These are phyloP conservation scores for Cottus gobio DNA, from an alignment of 2,113 vertebrate species.

Conservation along the genomic window DNA sequence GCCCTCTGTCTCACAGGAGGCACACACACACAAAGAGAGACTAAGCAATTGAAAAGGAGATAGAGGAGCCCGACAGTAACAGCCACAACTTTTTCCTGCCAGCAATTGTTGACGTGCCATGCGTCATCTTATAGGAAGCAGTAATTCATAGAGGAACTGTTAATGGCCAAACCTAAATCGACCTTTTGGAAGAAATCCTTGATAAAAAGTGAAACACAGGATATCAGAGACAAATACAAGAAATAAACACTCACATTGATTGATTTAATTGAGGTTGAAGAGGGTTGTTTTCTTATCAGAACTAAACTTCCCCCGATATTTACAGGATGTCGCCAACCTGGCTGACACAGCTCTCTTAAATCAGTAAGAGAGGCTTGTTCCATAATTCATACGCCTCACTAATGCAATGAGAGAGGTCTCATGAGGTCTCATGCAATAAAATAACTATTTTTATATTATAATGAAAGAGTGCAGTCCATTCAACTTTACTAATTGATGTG, in stretches of 20 bases:
- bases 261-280: slow-evolving; percentile 49
- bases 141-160: slow-evolving; percentile 68
- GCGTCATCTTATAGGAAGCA: slow-evolving; percentile 71
- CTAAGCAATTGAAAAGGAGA: slow-evolving; percentile 35
- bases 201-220: slow-evolving; percentile 71
- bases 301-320: slow-evolving; percentile 10
- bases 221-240: slow-evolving; percentile 55
- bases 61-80: slow-evolving; percentile 47
- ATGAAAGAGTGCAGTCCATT: not conserved
- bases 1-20: slow-evolving; percentile 54
- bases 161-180: slow-evolving; percentile 46
- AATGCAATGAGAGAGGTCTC: not conserved
- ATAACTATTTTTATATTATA: not conserved
- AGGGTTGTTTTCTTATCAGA: slow-evolving; percentile 48
- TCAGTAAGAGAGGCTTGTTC: not conserved
- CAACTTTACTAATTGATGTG: not conserved
- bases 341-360: not conserved
- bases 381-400: not conserved
- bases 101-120: slow-evolving; percentile 64
- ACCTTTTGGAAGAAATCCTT: slow-evolving; percentile 43
- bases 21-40: slow-evolving; percentile 27
- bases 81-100: slow-evolving; percentile 69
- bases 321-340: not conserved
- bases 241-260: slow-evolving; percentile 49
- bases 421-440: not conserved